These are phyloP conservation scores for Cydia pomonella DNA, from an alignment of 1,140 invertebrate species.

Conservation along the genomic window DNA sequence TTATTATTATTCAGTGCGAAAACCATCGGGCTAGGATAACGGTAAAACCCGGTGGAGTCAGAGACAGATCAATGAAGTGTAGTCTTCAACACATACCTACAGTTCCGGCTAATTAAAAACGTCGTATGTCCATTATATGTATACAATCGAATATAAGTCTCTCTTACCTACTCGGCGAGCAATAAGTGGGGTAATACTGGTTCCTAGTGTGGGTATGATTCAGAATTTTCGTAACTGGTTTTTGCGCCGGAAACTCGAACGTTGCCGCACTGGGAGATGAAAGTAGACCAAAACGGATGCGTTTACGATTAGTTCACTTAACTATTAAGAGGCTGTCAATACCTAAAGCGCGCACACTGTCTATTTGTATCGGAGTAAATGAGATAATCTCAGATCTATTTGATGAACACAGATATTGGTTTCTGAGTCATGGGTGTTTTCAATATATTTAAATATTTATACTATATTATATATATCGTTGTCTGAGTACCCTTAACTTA, in stretches of 20 bases:
- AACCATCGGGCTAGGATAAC: not conserved
- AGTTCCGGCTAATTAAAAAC: not conserved
- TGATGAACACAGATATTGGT: no score
- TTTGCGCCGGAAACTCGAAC: constrained; percentile 45
- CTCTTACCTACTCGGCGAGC: not conserved
- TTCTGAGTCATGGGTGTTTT: no score
- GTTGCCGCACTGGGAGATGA: constrained; percentile 47
- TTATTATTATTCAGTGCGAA: not conserved
- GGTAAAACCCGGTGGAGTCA: constrained; percentile 25
- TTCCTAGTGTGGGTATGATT: constrained; percentile 45
- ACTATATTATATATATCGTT: no score
- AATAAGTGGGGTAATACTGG: constrained; percentile 1
- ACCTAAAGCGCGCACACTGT: no score
- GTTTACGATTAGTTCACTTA: not conserved
- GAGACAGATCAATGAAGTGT: constrained; percentile 15
- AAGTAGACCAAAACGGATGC: constrained; percentile 54
- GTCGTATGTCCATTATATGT: not conserved
- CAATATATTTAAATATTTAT: no score
- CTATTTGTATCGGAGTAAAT: no score
- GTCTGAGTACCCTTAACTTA: no score
- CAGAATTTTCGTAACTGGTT: constrained; percentile 58
- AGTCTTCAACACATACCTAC: not conserved
- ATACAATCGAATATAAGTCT: not conserved
- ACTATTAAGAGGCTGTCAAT: no score
- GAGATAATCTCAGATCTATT: no score